A percentile compares a stretch with the other conserved stretches of the same genome.
Evolutionary conservation across 2,113 vertebrate species (phyloP).

Genomic region (Pycnonotus jocosus): DNA sequence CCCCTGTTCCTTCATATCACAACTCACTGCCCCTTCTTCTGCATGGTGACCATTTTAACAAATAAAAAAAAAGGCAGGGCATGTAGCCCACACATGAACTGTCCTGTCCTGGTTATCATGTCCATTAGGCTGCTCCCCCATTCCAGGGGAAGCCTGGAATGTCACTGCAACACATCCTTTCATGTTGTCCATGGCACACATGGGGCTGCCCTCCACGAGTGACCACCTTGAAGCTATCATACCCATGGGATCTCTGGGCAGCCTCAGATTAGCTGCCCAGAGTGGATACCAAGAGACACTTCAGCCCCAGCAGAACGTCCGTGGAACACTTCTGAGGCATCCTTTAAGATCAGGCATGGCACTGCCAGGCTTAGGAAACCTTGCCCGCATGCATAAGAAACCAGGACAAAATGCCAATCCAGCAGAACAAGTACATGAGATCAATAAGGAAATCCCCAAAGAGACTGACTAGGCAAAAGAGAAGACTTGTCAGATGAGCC

Average conservation of each 20-base stretch:
- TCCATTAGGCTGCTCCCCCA: neutral
- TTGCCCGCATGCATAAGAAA: accelerated
- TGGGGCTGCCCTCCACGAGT: accelerated
- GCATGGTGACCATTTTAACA: accelerated
- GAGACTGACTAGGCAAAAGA: neutral
- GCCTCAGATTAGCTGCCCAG: neutral
- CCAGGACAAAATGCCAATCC: neutral
- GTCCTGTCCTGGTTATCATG: neutral
- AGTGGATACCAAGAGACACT: accelerated
- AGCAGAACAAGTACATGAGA: neutral
- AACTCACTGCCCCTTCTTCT: neutral
- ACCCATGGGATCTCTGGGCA: neutral
- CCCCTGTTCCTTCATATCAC: neutral
- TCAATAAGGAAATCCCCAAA: neutral
- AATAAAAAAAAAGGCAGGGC: neutral
- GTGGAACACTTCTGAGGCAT: accelerated
- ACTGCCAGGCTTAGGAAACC: neutral
- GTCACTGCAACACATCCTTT: neutral
- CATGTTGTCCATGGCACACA: neutral
- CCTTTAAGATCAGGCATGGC: neutral
- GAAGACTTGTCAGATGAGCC: neutral
- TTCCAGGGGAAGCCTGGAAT: neutral
- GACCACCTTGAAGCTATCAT: neutral
- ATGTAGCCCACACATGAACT: neutral
- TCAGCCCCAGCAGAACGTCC: accelerated